Percentiles rank a stretch among this genome's conserved stretches.
These are phyloP conservation scores for Phyllostomus discolor DNA, from an alignment of 2,113 vertebrate genomes.

Conservation along the genomic window DNA sequence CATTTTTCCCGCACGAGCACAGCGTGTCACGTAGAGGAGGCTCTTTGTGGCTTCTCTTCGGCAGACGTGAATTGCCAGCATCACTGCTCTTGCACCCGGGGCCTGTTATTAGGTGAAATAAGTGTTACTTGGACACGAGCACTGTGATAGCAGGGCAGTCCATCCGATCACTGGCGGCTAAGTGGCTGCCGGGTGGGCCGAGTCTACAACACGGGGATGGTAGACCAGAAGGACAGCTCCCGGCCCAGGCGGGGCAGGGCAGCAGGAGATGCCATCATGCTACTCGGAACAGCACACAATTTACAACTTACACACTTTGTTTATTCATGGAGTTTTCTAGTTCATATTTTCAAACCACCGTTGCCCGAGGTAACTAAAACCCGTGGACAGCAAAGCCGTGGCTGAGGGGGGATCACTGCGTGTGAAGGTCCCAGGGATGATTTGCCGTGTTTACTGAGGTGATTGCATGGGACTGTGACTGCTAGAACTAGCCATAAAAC, in stretches of 20 bases:
- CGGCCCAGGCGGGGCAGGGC: not conserved
- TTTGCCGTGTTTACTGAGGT: not conserved
- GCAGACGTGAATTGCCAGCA: no score
- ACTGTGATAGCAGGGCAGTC: not conserved
- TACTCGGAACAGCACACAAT: not conserved
- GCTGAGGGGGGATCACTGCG: not conserved
- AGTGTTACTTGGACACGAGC: not conserved
- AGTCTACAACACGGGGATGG: not conserved
- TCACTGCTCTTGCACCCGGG: not conserved
- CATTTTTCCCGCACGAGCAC: no score
- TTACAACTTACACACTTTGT: not conserved
- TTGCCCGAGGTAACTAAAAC: not conserved
- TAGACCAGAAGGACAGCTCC: no score
- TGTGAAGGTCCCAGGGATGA: not conserved
- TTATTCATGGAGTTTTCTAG: not conserved
- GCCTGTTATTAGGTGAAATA: not conserved
- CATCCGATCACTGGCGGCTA: not conserved
- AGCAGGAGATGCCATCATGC: not conserved
- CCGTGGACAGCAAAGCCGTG: rapidly evolving
- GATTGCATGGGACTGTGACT: not conserved
- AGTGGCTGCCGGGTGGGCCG: not conserved
- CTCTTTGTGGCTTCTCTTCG: no score
- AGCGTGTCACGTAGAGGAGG: no score
- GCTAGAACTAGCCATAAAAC: not conserved
- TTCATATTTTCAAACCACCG: not conserved